Evolutionary conservation across 2,113 vertebrate species (phyloP).

Genomic region (Cricetomys ansorgei): DNA sequence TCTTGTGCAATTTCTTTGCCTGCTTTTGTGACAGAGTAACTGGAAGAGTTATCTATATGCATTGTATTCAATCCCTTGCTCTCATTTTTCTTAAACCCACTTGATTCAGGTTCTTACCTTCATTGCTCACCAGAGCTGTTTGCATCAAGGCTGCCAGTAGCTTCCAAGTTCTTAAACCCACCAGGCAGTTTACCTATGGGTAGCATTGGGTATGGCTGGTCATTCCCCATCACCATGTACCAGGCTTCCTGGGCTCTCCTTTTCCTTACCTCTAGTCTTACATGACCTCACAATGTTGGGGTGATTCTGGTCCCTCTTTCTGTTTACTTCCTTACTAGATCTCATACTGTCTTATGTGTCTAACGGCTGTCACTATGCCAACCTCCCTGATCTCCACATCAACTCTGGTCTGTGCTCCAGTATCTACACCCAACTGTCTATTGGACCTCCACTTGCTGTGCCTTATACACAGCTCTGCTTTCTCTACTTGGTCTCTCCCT

Average conservation of each 20-base stretch:
- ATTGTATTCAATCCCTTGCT: background rate
- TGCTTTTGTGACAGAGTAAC: background rate
- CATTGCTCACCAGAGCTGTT: background rate
- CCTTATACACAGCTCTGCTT: background rate
- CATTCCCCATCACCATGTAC: accelerated
- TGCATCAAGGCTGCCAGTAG: background rate
- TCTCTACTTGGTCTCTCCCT: background rate
- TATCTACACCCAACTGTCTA: background rate
- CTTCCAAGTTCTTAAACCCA: background rate
- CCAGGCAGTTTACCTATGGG: background rate
- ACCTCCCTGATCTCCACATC: background rate
- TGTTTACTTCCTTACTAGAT: background rate
- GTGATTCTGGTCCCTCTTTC: background rate
- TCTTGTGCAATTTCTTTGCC: background rate
- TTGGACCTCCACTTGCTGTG: background rate
- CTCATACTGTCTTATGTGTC: background rate
- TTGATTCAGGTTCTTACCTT: background rate
- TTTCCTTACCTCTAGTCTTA: background rate
- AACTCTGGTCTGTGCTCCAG: background rate
- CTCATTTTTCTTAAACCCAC: background rate
- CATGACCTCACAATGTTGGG: background rate
- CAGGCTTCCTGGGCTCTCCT: background rate
- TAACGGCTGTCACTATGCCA: background rate
- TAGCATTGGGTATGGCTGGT: accelerated
- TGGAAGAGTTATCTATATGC: background rate